Evolutionary conservation across 1,140 invertebrate species (phyloP).

Genomic region (Scaptomyza graminum): DNA sequence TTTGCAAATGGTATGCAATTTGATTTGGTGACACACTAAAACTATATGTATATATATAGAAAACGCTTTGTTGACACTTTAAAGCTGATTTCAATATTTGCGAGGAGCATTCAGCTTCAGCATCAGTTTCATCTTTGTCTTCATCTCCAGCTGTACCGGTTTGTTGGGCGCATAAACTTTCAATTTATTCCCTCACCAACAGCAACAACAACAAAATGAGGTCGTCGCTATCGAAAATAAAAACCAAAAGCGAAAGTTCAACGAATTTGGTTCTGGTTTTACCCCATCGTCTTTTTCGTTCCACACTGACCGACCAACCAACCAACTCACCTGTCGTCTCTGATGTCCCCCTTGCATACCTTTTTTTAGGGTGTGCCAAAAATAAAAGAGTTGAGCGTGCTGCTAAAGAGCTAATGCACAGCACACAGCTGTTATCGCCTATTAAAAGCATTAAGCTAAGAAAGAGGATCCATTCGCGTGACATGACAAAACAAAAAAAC

Average conservation of each 20-base stretch:
- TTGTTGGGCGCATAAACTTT: slow-evolving; percentile 56
- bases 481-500: not conserved
- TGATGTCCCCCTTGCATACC: not conserved
- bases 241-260: slow-evolving; percentile 50
- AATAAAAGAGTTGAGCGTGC: not conserved
- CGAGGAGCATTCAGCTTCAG: not conserved
- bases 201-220: slow-evolving; percentile 25
- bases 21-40: slow-evolving; percentile 22
- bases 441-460: not conserved
- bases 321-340: not conserved
- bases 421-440: slow-evolving; percentile 32
- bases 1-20: slow-evolving; percentile 36
- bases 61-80: slow-evolving; percentile 46
- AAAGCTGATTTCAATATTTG: not conserved
- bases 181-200: slow-evolving; percentile 14
- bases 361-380: slow-evolving; percentile 20
- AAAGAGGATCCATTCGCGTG: slow-evolving; percentile 17
- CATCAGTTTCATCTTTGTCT: not conserved
- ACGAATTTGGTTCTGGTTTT: slow-evolving; percentile 18
- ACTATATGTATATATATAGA: no score
- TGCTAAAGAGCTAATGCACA: not conserved
- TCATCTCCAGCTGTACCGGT: slow-evolving; percentile 56
- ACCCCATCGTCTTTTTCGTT: not conserved
- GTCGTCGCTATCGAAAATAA: slow-evolving; percentile 21
- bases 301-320: not conserved